Evolutionary conservation across 2,888 invertebrate species (phyloP), one percentile per base, ranked within the genome.

Genomic region (Drosophila kanekoi): DNA sequence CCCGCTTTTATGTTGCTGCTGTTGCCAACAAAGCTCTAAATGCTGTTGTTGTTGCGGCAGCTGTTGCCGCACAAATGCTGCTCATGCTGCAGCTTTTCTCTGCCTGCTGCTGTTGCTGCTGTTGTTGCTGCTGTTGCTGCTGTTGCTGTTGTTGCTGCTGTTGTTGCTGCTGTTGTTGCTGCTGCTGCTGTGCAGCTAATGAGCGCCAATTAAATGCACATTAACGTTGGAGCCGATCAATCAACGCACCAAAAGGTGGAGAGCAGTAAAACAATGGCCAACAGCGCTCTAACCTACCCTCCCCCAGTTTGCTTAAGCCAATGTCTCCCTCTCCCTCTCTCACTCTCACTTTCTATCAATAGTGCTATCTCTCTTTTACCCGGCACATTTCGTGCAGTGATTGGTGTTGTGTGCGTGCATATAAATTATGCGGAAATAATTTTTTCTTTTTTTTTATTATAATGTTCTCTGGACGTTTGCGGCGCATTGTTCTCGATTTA

Each of bases 361-460:
- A 38, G 6, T 47, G 28, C 32, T 38, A 13, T 60, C 51, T 45
- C 61, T 8, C 8, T 53, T 18, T 14, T 28, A 13, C 10, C 28
- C 11, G 18, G 20, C 16, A 13, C 41, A 67, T 37, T 65, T 54
- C 8, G 41, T 59, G 66, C 77, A 59, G 58, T 75, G 74, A 72
- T 75, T 77, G 61, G 62, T 57, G 51, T 13, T 69, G 44, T 62
- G 63, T 67, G 78, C 67, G 81, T 70, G 72, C 72, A 66, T 84
- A 84, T 83, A 82, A 82, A 87, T 87, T 87, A 84, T 77, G 84
- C 75, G 81, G 81, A 82, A 80, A 83, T 77, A 71, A 79, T 82
- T 72, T 71, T 74, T 65, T 71, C 47, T 68, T 47, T 45, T 35
- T 45, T 38, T 23, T 48, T 51, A 43, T 65, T 77, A 77, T 72